These are phyloP conservation scores for Zaprionus davidi DNA, from an alignment of 1,140 invertebrate genomes.

Conservation along the genomic window DNA sequence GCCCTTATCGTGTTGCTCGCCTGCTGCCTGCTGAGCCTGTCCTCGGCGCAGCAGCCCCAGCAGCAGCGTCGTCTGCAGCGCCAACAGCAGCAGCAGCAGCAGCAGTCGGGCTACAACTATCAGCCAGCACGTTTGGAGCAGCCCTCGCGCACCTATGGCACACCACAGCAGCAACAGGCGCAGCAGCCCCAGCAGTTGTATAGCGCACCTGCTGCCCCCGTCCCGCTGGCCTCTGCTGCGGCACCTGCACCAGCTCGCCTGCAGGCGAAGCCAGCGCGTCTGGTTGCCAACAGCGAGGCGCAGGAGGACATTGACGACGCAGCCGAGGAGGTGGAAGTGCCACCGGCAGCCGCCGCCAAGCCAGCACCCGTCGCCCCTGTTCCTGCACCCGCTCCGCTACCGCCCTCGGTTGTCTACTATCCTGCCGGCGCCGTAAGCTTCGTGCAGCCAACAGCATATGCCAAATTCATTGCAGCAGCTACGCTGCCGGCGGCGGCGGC, in stretches of 20 bases:
- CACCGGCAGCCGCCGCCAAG: constrained; percentile 8
- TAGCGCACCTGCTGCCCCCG: constrained; percentile 18
- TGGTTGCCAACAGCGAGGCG: constrained; percentile 72
- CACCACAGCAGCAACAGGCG: constrained; percentile 35
- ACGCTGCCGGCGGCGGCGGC: background rate
- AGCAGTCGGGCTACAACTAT: constrained; percentile 45
- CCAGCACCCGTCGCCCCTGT: constrained; percentile 1
- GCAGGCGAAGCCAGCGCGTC: constrained; percentile 55
- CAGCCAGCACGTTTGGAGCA: constrained; percentile 32
- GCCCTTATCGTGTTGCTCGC: constrained; percentile 35
- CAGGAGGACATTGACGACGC: constrained; percentile 69
- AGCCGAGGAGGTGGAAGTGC: constrained; percentile 58
- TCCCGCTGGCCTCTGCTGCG: constrained; percentile 1
- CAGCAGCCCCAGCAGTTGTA: constrained; percentile 31
- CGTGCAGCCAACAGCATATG: constrained; percentile 57
- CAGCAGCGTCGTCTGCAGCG: constrained; percentile 42
- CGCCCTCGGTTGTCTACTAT: constrained; percentile 65
- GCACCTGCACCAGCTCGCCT: constrained; percentile 20
- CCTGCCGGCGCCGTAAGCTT: constrained; percentile 70
- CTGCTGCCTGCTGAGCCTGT: constrained; percentile 37
- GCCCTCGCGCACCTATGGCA: constrained; percentile 42
- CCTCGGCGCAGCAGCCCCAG: constrained; percentile 34
- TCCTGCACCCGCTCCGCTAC: constrained; percentile 6
- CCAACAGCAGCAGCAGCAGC: constrained; percentile 34
- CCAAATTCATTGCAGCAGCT: constrained; percentile 32